Evolutionary conservation across 2,888 invertebrate genomes (phyloP).

Genomic region (Cyaniris semiargus): DNA sequence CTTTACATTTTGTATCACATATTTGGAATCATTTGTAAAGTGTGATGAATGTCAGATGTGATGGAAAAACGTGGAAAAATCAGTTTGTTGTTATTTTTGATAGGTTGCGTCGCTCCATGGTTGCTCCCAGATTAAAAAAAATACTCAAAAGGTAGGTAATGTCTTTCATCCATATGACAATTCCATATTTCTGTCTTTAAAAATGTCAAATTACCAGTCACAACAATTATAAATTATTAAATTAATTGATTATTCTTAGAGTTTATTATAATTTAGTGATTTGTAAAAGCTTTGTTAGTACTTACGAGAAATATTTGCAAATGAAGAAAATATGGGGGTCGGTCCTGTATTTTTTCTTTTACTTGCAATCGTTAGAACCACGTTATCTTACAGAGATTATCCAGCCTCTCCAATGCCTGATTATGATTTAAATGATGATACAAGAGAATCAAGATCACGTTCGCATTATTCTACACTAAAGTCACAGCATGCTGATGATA

Average conservation of each 20-base stretch:
- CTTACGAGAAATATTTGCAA: background rate
- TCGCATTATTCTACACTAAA: background rate
- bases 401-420: slow-evolving; percentile 16
- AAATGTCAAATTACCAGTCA: slow-evolving; percentile 69
- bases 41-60: background rate
- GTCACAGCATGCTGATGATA: background rate
- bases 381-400: slow-evolving; percentile 7
- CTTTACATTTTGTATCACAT: background rate
- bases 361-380: background rate
- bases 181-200: background rate
- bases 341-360: background rate
- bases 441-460: background rate
- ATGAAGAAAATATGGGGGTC: background rate
- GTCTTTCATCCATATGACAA: no score
- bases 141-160: no score
- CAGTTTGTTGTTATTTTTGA: background rate
- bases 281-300: background rate
- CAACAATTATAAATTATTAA: slow-evolving; percentile 56
- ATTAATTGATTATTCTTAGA: slow-evolving; percentile 44
- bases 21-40: background rate
- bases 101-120: background rate
- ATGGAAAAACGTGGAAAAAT: background rate
- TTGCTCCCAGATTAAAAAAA: background rate
- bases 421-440: slow-evolving; percentile 10
- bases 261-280: background rate